Evolutionary conservation across 2,888 invertebrate species (phyloP).

Genomic region (Argyresthia albistria): DNA sequence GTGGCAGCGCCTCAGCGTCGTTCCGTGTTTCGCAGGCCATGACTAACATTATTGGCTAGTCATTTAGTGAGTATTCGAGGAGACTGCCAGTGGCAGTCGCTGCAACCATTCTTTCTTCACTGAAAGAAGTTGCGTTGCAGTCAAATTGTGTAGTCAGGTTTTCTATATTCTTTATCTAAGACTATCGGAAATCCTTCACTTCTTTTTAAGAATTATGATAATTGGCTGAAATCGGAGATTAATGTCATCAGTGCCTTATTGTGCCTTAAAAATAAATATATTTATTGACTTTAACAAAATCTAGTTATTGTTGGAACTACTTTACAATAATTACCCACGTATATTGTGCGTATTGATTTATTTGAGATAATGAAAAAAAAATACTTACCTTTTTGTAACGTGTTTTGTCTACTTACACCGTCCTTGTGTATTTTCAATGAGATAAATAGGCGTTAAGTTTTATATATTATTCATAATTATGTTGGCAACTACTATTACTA

Average conservation of each 20-base stretch:
- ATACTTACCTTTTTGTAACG: constrained; percentile 48
- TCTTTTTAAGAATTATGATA: constrained; percentile 15
- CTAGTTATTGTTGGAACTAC: constrained; percentile 45
- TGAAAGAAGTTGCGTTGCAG: constrained; percentile 52
- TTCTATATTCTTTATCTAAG: constrained; percentile 54
- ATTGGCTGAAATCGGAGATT: constrained; percentile 5
- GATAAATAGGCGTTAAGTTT: constrained; percentile 55
- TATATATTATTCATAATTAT: constrained; percentile 47
- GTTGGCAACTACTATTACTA: constrained; percentile 53
- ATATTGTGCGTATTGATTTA: constrained; percentile 25
- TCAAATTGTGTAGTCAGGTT: constrained; percentile 32
- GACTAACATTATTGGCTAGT: constrained; percentile 37
- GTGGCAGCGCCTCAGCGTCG: not conserved
- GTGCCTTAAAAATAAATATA: constrained; percentile 56
- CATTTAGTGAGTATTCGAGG: constrained; percentile 15
- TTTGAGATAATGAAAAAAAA: constrained; percentile 47
- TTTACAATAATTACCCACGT: constrained; percentile 53
- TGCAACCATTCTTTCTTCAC: constrained; percentile 54
- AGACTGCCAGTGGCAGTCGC: constrained; percentile 10
- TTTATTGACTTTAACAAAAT: constrained; percentile 59
- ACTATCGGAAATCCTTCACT: constrained; percentile 52
- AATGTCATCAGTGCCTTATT: constrained; percentile 58
- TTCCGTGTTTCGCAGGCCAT: constrained; percentile 18
- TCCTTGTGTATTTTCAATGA: constrained; percentile 59
- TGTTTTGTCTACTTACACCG: constrained; percentile 68